Conservation (phyloP, 2,888 invertebrate species). For the Kuschelorhynchus macadamiae region DNA sequence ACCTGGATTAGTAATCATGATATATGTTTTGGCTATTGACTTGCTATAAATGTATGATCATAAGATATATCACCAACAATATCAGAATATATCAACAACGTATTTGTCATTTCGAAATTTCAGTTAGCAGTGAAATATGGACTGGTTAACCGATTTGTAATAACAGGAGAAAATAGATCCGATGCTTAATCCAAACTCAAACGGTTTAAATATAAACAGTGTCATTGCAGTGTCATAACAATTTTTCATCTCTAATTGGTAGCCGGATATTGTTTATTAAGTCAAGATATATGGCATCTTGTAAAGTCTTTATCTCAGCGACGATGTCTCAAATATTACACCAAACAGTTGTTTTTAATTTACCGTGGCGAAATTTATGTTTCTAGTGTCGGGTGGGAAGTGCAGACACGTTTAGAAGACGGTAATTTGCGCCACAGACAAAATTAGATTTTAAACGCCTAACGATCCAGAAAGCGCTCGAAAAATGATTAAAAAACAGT, state of each 20-base stretch:
- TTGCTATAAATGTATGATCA: no score
- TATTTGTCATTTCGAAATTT: no score
- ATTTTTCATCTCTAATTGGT: conserved; percentile 52
- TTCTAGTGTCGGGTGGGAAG: conserved; percentile 63
- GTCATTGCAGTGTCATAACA: conserved; percentile 24
- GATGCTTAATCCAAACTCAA: no score
- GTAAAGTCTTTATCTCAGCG: conserved; percentile 49
- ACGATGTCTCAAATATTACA: conserved; percentile 63
- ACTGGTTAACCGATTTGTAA: no score
- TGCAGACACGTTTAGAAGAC: conserved; percentile 66
- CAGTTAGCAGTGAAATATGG: no score
- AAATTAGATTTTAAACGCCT: conserved; percentile 70
- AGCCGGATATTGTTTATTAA: conserved; percentile 55
- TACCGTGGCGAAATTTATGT: conserved; percentile 69
- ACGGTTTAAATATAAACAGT: no score
- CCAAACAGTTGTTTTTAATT: conserved; percentile 69
- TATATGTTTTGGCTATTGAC: no score
- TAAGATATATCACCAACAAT: no score
- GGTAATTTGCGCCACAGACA: conserved; percentile 68
- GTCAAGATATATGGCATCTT: conserved; percentile 46
- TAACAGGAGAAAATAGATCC: no score
- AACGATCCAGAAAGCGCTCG: conserved; percentile 67
- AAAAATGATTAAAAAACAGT: conserved; percentile 65
- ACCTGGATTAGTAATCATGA: no score
- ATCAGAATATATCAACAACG: no score